phyloP scores from a whole-genome alignment of 2,113 vertebrate species.

The Cichladusa arquata region DNA sequence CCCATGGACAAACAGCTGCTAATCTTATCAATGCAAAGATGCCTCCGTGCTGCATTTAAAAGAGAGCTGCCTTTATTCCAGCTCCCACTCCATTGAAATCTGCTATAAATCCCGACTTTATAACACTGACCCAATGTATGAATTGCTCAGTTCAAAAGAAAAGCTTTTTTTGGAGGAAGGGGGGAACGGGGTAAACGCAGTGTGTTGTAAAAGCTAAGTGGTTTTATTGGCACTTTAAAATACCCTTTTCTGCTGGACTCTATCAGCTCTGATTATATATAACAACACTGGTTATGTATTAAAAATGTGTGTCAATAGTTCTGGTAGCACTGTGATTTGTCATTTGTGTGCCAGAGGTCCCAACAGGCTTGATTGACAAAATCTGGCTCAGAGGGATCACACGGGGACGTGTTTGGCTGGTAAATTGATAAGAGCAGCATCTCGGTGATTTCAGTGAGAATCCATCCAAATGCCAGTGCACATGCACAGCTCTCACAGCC shows the following conservation, averaged over 20 bases:
- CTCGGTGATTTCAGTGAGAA: background rate
- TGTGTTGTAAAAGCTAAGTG: constrained; percentile 64
- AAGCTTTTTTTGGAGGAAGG: constrained; percentile 28
- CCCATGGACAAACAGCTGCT: constrained; percentile 40
- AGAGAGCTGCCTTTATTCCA: constrained; percentile 45
- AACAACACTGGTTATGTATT: constrained; percentile 56
- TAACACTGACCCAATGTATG: constrained; percentile 36
- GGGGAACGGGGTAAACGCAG: background rate
- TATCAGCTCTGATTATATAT: constrained; percentile 50
- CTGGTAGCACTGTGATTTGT: background rate
- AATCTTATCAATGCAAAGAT: constrained; percentile 58
- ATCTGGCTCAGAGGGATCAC: background rate
- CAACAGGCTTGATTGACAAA: background rate
- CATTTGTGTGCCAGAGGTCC: constrained; percentile 19
- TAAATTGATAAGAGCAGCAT: background rate
- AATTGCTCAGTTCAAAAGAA: constrained; percentile 67
- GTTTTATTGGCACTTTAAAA: constrained; percentile 68
- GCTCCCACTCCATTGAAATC: constrained; percentile 36
- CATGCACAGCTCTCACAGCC: background rate
- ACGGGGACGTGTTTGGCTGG: background rate
- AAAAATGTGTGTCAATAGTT: constrained; percentile 60
- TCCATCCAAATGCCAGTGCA: background rate
- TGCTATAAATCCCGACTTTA: constrained; percentile 63
- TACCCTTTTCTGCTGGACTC: constrained; percentile 56
- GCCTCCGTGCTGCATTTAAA: constrained; percentile 53